A percentile compares a stretch with the other conserved stretches of the same genome.
Evolutionary conservation across 2,797 vertebrate genomes (phyloP).

Genomic region (Alosa sapidissima): DNA sequence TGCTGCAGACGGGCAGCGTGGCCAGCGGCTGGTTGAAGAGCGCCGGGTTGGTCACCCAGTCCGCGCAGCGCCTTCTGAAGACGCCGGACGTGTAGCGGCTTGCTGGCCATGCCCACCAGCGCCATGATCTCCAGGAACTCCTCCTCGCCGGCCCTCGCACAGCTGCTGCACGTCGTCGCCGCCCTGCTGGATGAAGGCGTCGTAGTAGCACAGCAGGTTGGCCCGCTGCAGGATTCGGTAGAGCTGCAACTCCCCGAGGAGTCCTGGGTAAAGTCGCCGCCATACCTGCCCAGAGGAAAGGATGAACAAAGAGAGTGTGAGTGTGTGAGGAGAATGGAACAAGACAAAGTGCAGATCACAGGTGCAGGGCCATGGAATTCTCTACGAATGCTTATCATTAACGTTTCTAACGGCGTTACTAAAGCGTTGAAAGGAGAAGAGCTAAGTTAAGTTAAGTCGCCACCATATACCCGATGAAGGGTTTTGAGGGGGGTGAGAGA

Average conservation of each 20-base stretch:
- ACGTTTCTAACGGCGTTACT: too few species aligned
- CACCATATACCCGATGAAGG: too few species aligned
- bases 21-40: slow-evolving; percentile 97
- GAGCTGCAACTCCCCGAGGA: slow-evolving; percentile 95
- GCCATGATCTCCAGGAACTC: slow-evolving; percentile 99
- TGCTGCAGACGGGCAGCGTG: slow-evolving; percentile 95
- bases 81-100: slow-evolving; percentile 92
- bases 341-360: too few species aligned
- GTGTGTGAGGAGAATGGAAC: background rate
- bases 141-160: slow-evolving; percentile 96
- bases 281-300: slow-evolving; percentile 77
- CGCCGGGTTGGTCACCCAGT: slow-evolving; percentile 97
- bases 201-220: slow-evolving; percentile 97
- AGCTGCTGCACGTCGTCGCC: slow-evolving; percentile 98
- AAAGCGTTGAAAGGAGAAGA: too few species aligned
- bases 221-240: slow-evolving; percentile 95
- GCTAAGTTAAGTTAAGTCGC: too few species aligned
- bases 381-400: too few species aligned
- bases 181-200: slow-evolving; percentile 98
- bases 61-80: slow-evolving; percentile 95
- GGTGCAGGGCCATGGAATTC: too few species aligned
- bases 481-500: too few species aligned
- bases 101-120: slow-evolving; percentile 97
- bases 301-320: background rate
- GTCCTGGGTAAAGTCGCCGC: slow-evolving; percentile 93